These are phyloP conservation scores for Salvator merianae DNA, from an alignment of 2,113 vertebrate species.

Conservation along the genomic window DNA sequence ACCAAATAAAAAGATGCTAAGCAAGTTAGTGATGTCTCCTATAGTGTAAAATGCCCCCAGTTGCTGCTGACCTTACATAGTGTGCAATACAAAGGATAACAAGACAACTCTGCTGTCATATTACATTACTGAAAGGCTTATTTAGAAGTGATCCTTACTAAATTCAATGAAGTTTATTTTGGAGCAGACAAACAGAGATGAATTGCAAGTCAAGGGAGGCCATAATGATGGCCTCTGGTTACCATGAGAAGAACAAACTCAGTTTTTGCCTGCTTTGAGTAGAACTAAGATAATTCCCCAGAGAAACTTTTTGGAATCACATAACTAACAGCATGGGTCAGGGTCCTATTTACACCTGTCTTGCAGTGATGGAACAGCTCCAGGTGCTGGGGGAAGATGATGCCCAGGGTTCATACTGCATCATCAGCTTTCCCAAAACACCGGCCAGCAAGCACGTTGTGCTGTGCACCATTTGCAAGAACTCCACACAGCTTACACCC, in stretches of 20 bases:
- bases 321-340: no score
- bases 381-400: no score
- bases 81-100: neutral
- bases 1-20: no score
- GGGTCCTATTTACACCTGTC: no score
- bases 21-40: neutral
- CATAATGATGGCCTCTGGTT: neutral
- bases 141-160: neutral
- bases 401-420: no score
- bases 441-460: no score
- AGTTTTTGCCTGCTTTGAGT: neutral
- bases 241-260: neutral
- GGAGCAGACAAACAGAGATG: neutral
- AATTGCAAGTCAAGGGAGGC: neutral
- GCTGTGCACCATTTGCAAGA: no score
- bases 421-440: no score
- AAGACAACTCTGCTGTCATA: neutral
- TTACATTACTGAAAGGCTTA: neutral
- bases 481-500: no score
- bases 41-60: neutral
- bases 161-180: neutral
- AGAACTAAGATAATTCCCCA: neutral
- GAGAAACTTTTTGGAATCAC: neutral
- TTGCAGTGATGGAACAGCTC: no score
- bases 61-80: neutral